These are phyloP conservation scores for Danaus plexippus DNA, from an alignment of 1,140 invertebrate genomes.

Conservation along the genomic window DNA sequence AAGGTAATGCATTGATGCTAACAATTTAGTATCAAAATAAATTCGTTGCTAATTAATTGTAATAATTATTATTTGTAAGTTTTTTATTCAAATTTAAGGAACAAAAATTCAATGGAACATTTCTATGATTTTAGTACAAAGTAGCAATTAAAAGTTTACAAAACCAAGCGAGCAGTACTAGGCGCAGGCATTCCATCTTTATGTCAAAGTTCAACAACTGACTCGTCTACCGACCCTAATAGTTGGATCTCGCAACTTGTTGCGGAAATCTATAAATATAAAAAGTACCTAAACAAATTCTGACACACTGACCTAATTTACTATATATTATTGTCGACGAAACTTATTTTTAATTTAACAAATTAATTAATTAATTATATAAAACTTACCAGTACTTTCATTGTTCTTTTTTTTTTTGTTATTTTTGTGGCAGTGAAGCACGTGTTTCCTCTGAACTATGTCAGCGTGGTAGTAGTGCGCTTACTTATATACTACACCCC, in stretches of 20 bases:
- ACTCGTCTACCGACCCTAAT: constrained; percentile 47
- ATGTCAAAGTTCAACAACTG: constrained; percentile 59
- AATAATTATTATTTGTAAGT: too few relatives aligned
- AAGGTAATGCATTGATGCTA: too few relatives aligned
- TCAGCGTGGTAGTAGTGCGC: constrained; percentile 59
- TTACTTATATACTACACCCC: constrained; percentile 68
- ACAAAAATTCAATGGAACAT: too few relatives aligned
- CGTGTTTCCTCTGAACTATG: constrained; percentile 63
- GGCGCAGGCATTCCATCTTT: constrained; percentile 41
- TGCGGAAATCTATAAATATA: constrained; percentile 33
- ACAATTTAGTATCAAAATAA: too few relatives aligned
- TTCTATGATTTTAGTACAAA: too few relatives aligned
- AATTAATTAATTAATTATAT: too few relatives aligned
- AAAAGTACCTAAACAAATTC: constrained; percentile 20
- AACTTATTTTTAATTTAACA: too few relatives aligned
- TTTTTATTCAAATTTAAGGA: too few relatives aligned
- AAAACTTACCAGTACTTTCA: constrained; percentile 64
- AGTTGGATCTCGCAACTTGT: constrained; percentile 43
- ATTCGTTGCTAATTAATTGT: too few relatives aligned
- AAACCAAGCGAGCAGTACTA: constrained; percentile 7
- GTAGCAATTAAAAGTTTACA: too few relatives aligned
- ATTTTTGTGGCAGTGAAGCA: constrained; percentile 51
- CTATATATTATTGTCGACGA: too few relatives aligned
- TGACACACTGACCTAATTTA: constrained; percentile 20
- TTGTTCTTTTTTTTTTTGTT: constrained; percentile 44